Evolutionary conservation across 2,113 vertebrate species (phyloP).

Genomic region (Pteronura brasiliensis): DNA sequence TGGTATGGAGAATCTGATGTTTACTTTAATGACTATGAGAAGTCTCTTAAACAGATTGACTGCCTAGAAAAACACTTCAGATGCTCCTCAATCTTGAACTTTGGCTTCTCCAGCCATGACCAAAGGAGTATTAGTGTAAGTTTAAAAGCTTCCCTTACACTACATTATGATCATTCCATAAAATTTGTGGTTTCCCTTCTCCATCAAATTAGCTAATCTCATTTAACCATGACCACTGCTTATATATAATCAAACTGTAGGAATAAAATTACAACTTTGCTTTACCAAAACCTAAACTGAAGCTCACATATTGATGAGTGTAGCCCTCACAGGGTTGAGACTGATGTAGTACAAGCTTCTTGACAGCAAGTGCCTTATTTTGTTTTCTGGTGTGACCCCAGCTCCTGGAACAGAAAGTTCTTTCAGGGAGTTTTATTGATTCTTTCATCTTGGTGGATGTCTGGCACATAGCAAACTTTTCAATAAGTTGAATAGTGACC

Average conservation of each 20-base stretch:
- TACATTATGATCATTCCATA: slow-evolving; percentile 43
- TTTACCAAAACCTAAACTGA: not conserved
- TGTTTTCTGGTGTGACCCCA: not conserved
- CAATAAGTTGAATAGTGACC: not conserved
- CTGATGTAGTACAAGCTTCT: not conserved
- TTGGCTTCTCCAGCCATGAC: slow-evolving; percentile 59
- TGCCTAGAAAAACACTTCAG: slow-evolving; percentile 76
- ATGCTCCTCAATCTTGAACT: slow-evolving; percentile 57
- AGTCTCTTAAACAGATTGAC: slow-evolving; percentile 65
- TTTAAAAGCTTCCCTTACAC: slow-evolving; percentile 45
- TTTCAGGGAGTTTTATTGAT: not conserved
- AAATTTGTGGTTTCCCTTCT: slow-evolving; percentile 61
- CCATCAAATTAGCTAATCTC: slow-evolving; percentile 70
- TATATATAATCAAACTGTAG: slow-evolving; percentile 39
- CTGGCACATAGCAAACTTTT: not conserved
- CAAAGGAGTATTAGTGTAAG: slow-evolving; percentile 60
- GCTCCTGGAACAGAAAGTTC: not conserved
- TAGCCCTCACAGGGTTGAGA: not conserved
- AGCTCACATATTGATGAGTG: not conserved
- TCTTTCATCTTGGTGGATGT: not conserved
- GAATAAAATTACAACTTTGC: slow-evolving; percentile 12
- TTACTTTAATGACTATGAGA: slow-evolving; percentile 63
- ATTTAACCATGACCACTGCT: slow-evolving; percentile 54
- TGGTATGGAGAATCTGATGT: slow-evolving; percentile 65
- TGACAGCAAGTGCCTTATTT: not conserved